Base-by-base conservation (phyloP, 1,140 invertebrate genomes). In the Halesus radiatus region DNA sequence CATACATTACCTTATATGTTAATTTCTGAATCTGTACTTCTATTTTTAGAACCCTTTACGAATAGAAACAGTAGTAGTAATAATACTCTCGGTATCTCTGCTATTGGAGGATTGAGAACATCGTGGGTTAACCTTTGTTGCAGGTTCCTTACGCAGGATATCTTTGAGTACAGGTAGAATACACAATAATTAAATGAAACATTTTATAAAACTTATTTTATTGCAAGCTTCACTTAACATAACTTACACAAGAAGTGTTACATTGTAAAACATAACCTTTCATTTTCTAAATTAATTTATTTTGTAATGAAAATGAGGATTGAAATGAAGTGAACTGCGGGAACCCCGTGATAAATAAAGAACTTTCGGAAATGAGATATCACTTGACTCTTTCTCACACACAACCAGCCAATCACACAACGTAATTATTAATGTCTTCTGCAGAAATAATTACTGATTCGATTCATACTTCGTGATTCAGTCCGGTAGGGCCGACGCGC, bases 161-260 rank as follows among this genome's bases (percentile, higher is more conserved):
- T 8, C 7, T 45, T 13, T 45, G 6, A 45, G 7, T 4, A 37
- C 5, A 29, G 2, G 2, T 8, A 1, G 32, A 54, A 54, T 20
- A 15, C 2, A 64, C 1, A 62, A 62, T 50, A 68, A 68, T 32
- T n/a, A n/a, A 26, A 68, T 15, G 3, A 29, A 2, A n/a, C 26
- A 72, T 72, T 52, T 72, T 72, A 72, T 72, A 72, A 83, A 83
- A 83, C 79, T 76, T 78, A 80, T 80, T 83, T 83, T 83, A 83
- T 83, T 83, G 77, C 76, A 83, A 83, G 76, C 72, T 80, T 80
- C 72, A 58, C 79, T 83, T 83, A 83, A 80, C 64, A 79, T 83
- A 80, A 83, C 82, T 83, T 80, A 83, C 82, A 83, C 76, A 79
- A 76, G 76, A 82, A 83, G 78, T 56, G 81, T 73, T 73, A 76